Evolutionary conservation across 2,113 vertebrate genomes (phyloP).

Genomic region (Riparia riparia): DNA sequence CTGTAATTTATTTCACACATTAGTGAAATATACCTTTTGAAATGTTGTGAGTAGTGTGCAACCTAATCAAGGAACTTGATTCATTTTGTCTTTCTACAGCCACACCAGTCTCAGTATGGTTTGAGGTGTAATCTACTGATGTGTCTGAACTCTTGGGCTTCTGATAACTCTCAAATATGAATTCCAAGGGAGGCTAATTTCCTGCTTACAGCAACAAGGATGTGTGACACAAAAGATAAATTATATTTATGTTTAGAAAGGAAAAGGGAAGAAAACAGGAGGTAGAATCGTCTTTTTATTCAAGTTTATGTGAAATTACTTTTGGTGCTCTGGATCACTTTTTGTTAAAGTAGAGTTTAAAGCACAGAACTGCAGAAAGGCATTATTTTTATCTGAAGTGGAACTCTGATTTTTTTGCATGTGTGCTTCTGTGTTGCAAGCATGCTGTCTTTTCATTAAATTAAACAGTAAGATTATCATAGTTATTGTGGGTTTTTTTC

Average conservation of each 20-base stretch:
- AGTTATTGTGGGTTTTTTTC: neutral
- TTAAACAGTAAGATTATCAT: neutral
- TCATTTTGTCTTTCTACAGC: neutral
- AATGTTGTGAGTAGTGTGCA: neutral
- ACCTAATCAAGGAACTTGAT: neutral
- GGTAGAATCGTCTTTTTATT: neutral
- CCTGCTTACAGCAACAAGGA: neutral
- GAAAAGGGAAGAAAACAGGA: neutral
- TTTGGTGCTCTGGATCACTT: neutral
- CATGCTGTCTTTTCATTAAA: neutral
- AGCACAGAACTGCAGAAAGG: neutral
- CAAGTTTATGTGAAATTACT: neutral
- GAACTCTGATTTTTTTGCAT: neutral
- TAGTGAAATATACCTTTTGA: neutral
- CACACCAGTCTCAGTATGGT: rapidly evolving
- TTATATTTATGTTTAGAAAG: neutral
- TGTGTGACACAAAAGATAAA: neutral
- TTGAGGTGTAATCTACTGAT: neutral
- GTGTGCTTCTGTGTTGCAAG: neutral
- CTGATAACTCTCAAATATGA: neutral
- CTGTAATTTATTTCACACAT: neutral
- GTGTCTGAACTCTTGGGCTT: neutral
- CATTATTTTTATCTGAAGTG: neutral
- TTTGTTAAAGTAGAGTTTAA: neutral
- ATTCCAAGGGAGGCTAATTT: neutral